A percentile compares a stretch with the other conserved stretches of the same genome.
These are phyloP conservation scores for Oryzias javanicus DNA, from an alignment of 2,113 vertebrate genomes.

Conservation along the genomic window DNA sequence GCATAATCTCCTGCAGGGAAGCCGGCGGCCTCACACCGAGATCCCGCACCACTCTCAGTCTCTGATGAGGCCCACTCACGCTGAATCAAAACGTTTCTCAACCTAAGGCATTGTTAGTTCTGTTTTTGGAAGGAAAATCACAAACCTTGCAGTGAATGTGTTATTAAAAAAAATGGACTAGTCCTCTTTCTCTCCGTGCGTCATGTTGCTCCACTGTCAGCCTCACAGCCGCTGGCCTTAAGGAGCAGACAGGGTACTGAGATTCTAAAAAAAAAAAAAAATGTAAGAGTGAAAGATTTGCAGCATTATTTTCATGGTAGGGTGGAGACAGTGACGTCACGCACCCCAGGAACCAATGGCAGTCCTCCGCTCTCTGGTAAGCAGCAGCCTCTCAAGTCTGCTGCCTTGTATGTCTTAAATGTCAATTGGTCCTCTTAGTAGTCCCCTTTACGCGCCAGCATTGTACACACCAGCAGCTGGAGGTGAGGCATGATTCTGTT, in stretches of 20 bases:
- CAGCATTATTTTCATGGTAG: constrained; percentile 38
- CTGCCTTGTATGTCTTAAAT: constrained; percentile 38
- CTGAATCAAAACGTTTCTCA: constrained; percentile 16
- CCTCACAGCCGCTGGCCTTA: constrained; percentile 16
- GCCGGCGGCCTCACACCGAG: background rate
- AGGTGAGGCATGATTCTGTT: too few species aligned
- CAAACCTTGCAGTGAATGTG: background rate
- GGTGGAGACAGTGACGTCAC: constrained; percentile 34
- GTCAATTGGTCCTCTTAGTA: constrained; percentile 50
- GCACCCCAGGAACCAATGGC: constrained; percentile 30
- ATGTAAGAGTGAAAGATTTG: background rate
- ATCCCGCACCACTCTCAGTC: background rate
- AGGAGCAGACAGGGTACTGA: constrained; percentile 22
- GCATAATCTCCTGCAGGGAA: background rate
- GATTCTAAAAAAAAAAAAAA: constrained; percentile 20
- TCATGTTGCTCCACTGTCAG: constrained; percentile 10
- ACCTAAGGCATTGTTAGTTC: constrained; percentile 24
- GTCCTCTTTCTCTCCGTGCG: background rate
- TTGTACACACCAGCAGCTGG: background rate
- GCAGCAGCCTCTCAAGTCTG: constrained; percentile 25
- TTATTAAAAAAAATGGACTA: background rate
- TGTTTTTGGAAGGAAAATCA: background rate
- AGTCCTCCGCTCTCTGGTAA: background rate
- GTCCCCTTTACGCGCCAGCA: constrained; percentile 13
- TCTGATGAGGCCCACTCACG: constrained; percentile 11